Base-by-base conservation (phyloP, 2,113 vertebrate genomes). In the Saguinus imperator region DNA sequence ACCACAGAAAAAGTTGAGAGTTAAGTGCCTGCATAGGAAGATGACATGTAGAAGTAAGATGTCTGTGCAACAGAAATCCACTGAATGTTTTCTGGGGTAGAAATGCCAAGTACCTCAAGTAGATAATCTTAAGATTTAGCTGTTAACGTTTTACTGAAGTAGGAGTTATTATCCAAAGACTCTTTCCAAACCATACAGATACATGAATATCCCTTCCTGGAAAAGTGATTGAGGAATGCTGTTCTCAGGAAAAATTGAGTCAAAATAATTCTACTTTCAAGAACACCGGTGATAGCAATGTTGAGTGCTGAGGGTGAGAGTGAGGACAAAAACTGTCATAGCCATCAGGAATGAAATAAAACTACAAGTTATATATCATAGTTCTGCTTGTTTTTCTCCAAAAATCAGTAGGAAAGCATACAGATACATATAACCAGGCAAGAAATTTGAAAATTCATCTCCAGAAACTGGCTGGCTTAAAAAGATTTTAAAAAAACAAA, bases 21-120 rank as follows among this genome's bases (percentile, higher is more conserved):
- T 29, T 25, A 68, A 70, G 1, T 11, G 4, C 1, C 66, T 77
- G 7, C 58, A 50, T 4, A 17, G 40, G 17, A 58, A 40, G 66
- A 16, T 40, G 5, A 25, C 45, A 45, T 11, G 23, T 35, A 25
- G 45, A 58, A 89, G 10, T 40, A 72, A n/a, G 2, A 5, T 70
- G 8, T 13, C 20, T 25, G 25, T 50, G 35, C 32, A 43, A 23
- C 8, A 79, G 27, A 58, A 84, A n/a, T 29, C 11, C 35, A 0
- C 5, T 14, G 57, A 29, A 45, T 20, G 6, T 48, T 75, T 43
- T 48, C 82, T 75, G 1, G 7, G 23, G 40, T 40, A 3, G 35
- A 79, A 6, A 12, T 4, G 17, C 8, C 66, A 37, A 0, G 1
- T 6, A 11, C 25, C 16, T 45, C 43, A 25, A 1, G 40, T 12